Evolutionary conservation across 2,113 vertebrate genomes (phyloP).

Genomic region (Eidolon helvum): DNA sequence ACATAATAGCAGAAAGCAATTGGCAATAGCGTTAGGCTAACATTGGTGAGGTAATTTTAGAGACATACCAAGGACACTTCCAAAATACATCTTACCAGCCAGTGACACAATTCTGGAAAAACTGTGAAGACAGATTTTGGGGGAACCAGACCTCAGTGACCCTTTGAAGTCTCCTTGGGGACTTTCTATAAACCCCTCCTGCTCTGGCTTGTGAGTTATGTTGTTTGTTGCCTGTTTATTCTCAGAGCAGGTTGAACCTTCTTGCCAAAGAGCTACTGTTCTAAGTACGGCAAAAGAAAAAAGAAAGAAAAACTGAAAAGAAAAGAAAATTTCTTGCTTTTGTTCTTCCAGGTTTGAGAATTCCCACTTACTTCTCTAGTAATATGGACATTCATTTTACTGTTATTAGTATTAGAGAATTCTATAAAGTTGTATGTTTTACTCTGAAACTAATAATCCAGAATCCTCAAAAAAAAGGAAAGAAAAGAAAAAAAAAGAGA

Average conservation of each 20-base stretch:
- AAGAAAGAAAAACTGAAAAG: background rate
- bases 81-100: background rate
- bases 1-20: background rate
- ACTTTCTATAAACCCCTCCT: background rate
- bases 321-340: background rate
- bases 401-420: background rate
- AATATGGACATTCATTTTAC: slow-evolving; percentile 12
- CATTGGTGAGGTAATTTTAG: background rate
- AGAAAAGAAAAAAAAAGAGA: background rate
- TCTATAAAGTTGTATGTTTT: background rate
- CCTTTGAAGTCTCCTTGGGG: background rate
- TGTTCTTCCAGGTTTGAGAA: background rate
- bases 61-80: background rate
- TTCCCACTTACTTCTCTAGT: background rate
- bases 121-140: background rate
- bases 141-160: background rate
- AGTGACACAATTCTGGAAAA: background rate
- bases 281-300: background rate
- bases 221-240: background rate
- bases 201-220: background rate
- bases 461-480: background rate
- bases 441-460: background rate
- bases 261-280: background rate
- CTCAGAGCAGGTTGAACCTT: background rate
- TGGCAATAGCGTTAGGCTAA: background rate